Conservation (phyloP, 1,140 invertebrate species). For the Aricia agestis region DNA sequence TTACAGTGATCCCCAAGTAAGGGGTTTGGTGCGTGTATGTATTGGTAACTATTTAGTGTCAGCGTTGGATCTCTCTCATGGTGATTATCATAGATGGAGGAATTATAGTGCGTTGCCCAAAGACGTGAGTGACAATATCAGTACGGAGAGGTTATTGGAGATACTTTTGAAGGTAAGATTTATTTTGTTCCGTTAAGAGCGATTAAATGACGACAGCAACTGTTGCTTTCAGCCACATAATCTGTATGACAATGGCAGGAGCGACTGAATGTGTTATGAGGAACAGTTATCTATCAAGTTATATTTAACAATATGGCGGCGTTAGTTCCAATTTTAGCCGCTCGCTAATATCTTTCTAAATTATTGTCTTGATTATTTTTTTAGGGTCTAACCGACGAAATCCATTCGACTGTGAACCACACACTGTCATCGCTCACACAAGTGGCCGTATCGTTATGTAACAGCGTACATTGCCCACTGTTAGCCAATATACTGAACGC, state of each 20-base stretch:
- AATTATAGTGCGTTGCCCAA: slow-evolving; percentile 51
- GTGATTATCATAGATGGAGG: slow-evolving; percentile 75
- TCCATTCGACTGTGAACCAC: slow-evolving; percentile 82
- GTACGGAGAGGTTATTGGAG: slow-evolving; percentile 73
- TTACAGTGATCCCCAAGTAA: slow-evolving; percentile 89
- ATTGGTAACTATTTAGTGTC: slow-evolving; percentile 82
- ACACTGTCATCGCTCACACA: slow-evolving; percentile 77
- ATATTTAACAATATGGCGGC: too few relatives aligned
- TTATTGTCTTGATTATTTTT: slow-evolving; percentile 10
- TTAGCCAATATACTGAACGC: slow-evolving; percentile 78
- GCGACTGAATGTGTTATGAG: too few relatives aligned
- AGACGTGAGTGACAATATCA: slow-evolving; percentile 54
- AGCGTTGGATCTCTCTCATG: slow-evolving; percentile 78
- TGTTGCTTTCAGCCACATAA: too few relatives aligned
- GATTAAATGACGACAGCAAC: too few relatives aligned
- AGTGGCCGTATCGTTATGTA: slow-evolving; percentile 79
- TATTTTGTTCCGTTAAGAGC: slow-evolving; percentile 14
- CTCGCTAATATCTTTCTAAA: too few relatives aligned
- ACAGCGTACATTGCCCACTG: slow-evolving; percentile 75
- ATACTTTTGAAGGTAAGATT: slow-evolving; percentile 75
- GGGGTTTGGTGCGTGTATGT: slow-evolving; percentile 83
- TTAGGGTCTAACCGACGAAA: slow-evolving; percentile 82
- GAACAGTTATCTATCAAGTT: too few relatives aligned
- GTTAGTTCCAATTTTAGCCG: too few relatives aligned
- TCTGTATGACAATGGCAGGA: too few relatives aligned